These are phyloP conservation scores for Eristalis intricaria DNA, from an alignment of 2,888 invertebrate genomes.

Conservation along the genomic window DNA sequence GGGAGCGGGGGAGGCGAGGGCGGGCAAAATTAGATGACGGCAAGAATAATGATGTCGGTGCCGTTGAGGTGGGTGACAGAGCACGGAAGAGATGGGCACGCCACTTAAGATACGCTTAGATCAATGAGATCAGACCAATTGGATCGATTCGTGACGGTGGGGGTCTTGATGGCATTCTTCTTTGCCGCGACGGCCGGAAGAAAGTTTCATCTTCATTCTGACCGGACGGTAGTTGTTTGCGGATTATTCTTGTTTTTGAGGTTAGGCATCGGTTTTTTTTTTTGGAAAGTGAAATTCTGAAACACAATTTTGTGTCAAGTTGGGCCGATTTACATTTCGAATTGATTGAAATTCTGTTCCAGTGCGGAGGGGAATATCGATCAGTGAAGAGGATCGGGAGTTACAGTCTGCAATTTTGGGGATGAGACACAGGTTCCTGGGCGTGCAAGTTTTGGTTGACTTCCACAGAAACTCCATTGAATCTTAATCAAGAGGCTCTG, in stretches of 20 bases:
- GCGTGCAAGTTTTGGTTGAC: too few species aligned
- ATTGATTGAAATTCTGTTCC: neutral
- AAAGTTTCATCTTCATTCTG: neutral
- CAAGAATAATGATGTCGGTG: neutral
- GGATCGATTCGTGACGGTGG: neutral
- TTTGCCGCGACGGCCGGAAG: neutral
- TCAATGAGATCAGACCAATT: neutral
- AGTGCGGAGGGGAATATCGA: too few species aligned
- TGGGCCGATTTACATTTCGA: neutral
- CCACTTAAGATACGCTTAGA: neutral
- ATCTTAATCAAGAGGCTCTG: too few species aligned
- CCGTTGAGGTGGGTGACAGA: neutral
- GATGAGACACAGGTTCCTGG: too few species aligned
- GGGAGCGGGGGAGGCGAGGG: too few species aligned
- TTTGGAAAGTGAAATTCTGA: constrained; percentile 44
- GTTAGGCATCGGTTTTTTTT: constrained; percentile 1
- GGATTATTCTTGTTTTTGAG: neutral
- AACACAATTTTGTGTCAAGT: neutral
- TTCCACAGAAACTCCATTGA: too few species aligned
- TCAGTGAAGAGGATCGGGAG: too few species aligned
- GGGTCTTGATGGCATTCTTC: neutral
- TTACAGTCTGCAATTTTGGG: too few species aligned
- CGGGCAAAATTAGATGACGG: neutral
- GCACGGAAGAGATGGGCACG: neutral
- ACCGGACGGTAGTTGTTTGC: neutral